A percentile compares a stretch with the other conserved stretches of the same genome.
Conservation (phyloP, 1,140 invertebrate species). For the Cyclina sinensis region DNA sequence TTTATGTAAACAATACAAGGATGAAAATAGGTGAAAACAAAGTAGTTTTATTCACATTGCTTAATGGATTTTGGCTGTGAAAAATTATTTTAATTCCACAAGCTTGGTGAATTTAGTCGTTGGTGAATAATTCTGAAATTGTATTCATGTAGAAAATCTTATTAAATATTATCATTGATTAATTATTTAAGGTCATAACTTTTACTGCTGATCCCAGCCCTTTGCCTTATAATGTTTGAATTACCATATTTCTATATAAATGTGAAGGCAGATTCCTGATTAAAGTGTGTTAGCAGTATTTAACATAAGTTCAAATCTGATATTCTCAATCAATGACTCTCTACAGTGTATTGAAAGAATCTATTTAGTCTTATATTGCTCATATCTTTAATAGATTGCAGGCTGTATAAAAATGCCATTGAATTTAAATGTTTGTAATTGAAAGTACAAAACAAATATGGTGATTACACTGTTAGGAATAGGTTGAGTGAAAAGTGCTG, state of each 20-base stretch:
- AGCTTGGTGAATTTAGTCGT: not conserved
- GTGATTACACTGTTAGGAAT: not conserved
- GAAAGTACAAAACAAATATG: conserved; percentile 6
- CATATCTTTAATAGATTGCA: not conserved
- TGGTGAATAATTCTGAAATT: conserved; percentile 25
- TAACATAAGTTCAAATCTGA: conserved; percentile 14
- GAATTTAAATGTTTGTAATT: conserved; percentile 26
- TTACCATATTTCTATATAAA: conserved; percentile 19
- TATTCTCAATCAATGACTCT: conserved; percentile 35
- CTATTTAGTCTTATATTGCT: not conserved
- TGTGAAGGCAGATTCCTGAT: conserved; percentile 15
- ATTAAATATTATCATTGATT: conserved; percentile 45
- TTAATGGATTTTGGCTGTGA: not conserved
- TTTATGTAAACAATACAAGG: too few relatives aligned
- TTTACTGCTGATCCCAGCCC: not conserved
- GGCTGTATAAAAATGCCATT: not conserved
- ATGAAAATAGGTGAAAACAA: too few relatives aligned
- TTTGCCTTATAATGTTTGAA: conserved; percentile 18
- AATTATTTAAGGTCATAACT: not conserved
- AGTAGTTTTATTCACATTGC: not conserved
- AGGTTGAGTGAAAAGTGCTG: not conserved
- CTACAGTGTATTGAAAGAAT: not conserved
- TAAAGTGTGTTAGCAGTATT: not conserved
- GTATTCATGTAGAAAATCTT: conserved; percentile 33
- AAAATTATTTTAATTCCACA: not conserved